These are phyloP conservation scores for Geophilus truncorum DNA, from an alignment of 2,888 invertebrate species.

Conservation along the genomic window DNA sequence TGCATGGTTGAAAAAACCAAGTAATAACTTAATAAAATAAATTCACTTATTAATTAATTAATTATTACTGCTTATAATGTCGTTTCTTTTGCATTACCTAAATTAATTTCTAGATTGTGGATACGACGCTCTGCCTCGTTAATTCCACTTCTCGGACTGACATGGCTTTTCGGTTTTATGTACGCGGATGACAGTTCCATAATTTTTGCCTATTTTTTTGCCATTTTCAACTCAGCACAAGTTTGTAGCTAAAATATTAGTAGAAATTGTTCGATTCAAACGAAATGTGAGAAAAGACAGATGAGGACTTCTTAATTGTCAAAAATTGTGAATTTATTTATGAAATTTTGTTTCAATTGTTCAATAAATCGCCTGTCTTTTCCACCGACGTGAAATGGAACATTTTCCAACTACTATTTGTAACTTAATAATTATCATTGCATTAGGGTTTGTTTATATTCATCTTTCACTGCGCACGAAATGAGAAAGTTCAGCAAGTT, in stretches of 20 bases:
- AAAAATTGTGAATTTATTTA: too few species aligned
- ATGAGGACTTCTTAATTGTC: not conserved
- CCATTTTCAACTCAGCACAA: slow-evolving; percentile 24
- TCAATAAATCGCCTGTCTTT: too few species aligned
- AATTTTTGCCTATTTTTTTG: slow-evolving; percentile 27
- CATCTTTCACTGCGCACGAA: slow-evolving; percentile 21
- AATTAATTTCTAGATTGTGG: slow-evolving; percentile 38
- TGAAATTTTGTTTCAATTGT: too few species aligned
- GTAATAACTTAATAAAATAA: too few species aligned
- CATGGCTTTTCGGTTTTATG: slow-evolving; percentile 23
- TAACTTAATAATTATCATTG: not conserved
- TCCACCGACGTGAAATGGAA: too few species aligned
- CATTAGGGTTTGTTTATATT: slow-evolving; percentile 31
- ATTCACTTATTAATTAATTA: not conserved
- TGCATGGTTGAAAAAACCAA: not conserved
- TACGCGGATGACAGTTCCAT: not conserved
- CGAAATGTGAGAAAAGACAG: not conserved
- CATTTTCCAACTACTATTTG: too few species aligned
- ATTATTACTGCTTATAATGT: not conserved
- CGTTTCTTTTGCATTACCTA: not conserved
- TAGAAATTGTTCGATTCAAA: too few species aligned
- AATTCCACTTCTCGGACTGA: slow-evolving; percentile 34
- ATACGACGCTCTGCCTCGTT: slow-evolving; percentile 36
- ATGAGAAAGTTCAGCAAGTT: slow-evolving; percentile 30
- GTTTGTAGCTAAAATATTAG: too few species aligned